A percentile compares a stretch with the other conserved stretches of the same genome.
Evolutionary conservation across 2,113 vertebrate genomes (phyloP).

Genomic region (Thunnus thynnus): DNA sequence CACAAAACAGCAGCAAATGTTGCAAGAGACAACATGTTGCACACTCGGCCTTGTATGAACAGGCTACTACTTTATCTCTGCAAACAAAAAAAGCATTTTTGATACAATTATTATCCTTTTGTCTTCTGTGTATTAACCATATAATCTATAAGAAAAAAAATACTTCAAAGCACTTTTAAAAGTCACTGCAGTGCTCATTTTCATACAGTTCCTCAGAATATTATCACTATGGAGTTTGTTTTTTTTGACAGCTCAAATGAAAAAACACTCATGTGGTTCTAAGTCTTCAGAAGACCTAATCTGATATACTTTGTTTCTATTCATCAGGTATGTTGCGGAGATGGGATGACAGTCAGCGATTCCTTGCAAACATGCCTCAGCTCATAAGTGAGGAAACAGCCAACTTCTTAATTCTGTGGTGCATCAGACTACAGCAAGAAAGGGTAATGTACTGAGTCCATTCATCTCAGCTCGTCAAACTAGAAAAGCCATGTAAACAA

Average conservation of each 20-base stretch:
- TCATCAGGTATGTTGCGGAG: constrained; percentile 93
- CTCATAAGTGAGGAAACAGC: constrained; percentile 97
- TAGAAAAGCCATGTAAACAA: neutral
- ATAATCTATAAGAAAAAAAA: too few species aligned
- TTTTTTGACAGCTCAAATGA: neutral
- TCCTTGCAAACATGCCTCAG: constrained; percentile 92
- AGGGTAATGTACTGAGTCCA: constrained; percentile 83
- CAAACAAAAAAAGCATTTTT: too few species aligned
- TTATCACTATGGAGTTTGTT: too few species aligned
- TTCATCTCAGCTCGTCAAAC: neutral
- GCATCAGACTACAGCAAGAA: constrained; percentile 94
- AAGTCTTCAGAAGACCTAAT: neutral
- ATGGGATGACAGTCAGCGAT: constrained; percentile 98
- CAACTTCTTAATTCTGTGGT: constrained; percentile 95
- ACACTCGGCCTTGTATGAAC: neutral
- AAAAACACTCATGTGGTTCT: neutral
- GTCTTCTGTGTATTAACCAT: too few species aligned
- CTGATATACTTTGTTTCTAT: neutral
- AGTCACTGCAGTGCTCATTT: too few species aligned
- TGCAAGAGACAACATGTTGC: neutral
- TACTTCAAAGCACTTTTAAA: too few species aligned
- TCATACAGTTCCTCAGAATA: too few species aligned
- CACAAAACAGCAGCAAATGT: neutral
- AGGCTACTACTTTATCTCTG: neutral
- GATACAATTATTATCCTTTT: too few species aligned